phyloP scores from a whole-genome alignment of 1,140 invertebrate genomes.

The Drosophila pruinosa region DNA sequence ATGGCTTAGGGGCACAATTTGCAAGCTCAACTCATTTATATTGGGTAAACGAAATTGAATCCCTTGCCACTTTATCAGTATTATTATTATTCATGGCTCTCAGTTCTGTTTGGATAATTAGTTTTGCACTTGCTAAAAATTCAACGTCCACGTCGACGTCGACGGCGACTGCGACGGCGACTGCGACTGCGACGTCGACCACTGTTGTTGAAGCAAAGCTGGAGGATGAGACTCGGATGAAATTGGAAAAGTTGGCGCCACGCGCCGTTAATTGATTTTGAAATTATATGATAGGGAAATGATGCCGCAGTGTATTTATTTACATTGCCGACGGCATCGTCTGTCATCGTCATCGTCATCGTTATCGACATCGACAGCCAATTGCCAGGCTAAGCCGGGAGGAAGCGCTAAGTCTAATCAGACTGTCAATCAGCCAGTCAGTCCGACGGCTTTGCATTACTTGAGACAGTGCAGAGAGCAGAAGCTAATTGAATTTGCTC shows the following conservation, averaged over 20 bases:
- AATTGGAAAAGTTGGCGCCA: conserved; percentile 34
- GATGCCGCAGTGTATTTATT: conserved; percentile 24
- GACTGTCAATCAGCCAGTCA: conserved; percentile 11
- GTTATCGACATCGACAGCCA: too few relatives aligned
- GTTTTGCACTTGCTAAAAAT: conserved; percentile 31
- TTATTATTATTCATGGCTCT: conserved; percentile 37
- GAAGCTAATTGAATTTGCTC: conserved; percentile 46
- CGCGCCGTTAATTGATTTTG: conserved; percentile 39
- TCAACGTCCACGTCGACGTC: conserved; percentile 5
- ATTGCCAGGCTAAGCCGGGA: conserved; percentile 6
- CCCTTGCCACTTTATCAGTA: conserved; percentile 35
- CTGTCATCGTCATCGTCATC: conserved; percentile 4
- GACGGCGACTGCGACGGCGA: not conserved
- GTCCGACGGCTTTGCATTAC: conserved; percentile 35
- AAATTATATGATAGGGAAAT: conserved; percentile 39
- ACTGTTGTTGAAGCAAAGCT: not conserved
- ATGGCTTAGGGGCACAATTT: conserved; percentile 1
- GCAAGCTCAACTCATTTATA: conserved; percentile 31
- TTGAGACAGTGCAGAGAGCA: conserved; percentile 18
- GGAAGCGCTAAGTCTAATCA: conserved; percentile 23
- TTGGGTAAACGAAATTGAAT: conserved; percentile 38
- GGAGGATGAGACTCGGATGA: not conserved
- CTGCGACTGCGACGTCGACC: not conserved
- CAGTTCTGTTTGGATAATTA: conserved; percentile 37
- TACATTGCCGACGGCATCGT: not conserved